Evolutionary conservation across 2,888 invertebrate species (phyloP).

Genomic region (Drosophila anomelani): DNA sequence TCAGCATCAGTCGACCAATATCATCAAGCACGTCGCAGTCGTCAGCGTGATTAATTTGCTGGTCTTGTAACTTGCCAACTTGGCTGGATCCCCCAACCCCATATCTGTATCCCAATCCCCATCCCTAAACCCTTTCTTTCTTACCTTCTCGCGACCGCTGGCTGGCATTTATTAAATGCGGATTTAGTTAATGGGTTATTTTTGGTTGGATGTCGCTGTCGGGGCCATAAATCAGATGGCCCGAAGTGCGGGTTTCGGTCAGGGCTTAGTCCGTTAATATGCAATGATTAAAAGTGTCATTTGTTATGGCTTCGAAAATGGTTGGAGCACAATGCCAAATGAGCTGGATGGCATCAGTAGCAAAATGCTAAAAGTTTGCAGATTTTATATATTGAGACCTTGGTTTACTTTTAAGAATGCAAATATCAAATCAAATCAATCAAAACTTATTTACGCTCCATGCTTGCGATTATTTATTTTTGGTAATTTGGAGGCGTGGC

Average conservation of each 20-base stretch:
- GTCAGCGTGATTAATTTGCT: conserved; percentile 77
- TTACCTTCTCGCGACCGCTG: conserved; percentile 31
- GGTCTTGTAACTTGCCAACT: conserved; percentile 63
- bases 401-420: background rate
- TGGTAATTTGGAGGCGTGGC: background rate
- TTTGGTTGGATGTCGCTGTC: conserved; percentile 72
- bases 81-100: conserved; percentile 2
- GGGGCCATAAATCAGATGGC: conserved; percentile 63
- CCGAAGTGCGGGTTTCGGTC: conserved; percentile 58
- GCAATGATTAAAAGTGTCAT: conserved; percentile 80
- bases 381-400: background rate
- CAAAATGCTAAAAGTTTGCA: background rate
- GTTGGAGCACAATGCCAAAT: conserved; percentile 24
- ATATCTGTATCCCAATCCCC: background rate
- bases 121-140: conserved; percentile 17
- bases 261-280: conserved; percentile 72
- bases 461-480: background rate
- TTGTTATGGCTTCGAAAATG: conserved; percentile 63
- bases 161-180: conserved; percentile 78
- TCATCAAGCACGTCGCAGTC: conserved; percentile 80
- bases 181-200: conserved; percentile 82
- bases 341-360: background rate
- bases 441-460: background rate
- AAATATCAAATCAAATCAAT: background rate
- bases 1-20: conserved; percentile 81